These are phyloP conservation scores for Pollenia griseotomentosa DNA, from an alignment of 2,888 invertebrate species.

Conservation along the genomic window DNA sequence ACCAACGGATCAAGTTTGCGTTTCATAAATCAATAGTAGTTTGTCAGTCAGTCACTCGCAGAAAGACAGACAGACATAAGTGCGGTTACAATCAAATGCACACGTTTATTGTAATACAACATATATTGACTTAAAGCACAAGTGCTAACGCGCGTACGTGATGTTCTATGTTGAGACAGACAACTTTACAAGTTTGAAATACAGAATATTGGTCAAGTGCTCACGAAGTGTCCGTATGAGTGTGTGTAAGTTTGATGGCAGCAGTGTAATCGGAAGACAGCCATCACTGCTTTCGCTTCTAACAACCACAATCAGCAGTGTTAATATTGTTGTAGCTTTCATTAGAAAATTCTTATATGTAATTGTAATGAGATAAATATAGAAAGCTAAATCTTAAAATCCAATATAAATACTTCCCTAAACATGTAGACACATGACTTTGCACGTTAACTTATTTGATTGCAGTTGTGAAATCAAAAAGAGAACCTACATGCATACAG, in stretches of 20 bases:
- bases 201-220: slow-evolving; percentile 17
- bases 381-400: background rate
- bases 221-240: background rate
- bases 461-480: background rate
- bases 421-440: background rate
- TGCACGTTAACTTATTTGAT: background rate
- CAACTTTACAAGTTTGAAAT: slow-evolving; percentile 7
- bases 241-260: background rate
- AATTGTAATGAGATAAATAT: slow-evolving; percentile 28
- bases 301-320: background rate
- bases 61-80: background rate
- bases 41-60: slow-evolving; percentile 21
- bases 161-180: slow-evolving; percentile 11
- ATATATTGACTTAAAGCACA: background rate
- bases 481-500: background rate
- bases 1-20: slow-evolving; percentile 25
- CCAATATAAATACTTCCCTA: slow-evolving; percentile 33
- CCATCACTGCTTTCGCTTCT: slow-evolving; percentile 25
- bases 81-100: slow-evolving; percentile 3
- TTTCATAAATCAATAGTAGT: slow-evolving; percentile 42
- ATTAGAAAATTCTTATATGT: slow-evolving; percentile 12
- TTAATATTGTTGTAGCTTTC: background rate
- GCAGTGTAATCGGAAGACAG: slow-evolving; percentile 28
- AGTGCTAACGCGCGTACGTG: slow-evolving; percentile 33
- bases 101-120: background rate